Conservation (phyloP, 2,797 vertebrate species). For the Triplophysa bombifrons region DNA sequence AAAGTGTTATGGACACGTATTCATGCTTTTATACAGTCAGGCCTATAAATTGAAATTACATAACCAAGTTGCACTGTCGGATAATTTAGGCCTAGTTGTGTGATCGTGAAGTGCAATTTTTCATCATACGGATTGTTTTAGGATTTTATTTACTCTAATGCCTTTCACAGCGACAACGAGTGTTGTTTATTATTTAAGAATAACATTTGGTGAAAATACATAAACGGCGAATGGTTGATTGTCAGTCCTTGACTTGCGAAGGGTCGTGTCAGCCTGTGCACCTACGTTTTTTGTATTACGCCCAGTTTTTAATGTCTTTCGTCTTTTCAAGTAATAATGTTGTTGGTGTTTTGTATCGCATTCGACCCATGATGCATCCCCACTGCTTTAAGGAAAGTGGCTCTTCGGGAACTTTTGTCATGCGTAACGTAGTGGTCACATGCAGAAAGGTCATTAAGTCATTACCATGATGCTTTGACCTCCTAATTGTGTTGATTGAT, state of each 20-base stretch:
- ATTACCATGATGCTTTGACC: conserved; percentile 53
- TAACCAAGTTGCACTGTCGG: conserved; percentile 31
- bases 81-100: conserved; percentile 36
- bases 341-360: background rate
- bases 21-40: conserved; percentile 29
- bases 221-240: background rate
- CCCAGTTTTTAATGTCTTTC: background rate
- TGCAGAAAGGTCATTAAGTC: conserved; percentile 46
- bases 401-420: background rate
- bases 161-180: background rate
- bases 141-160: background rate
- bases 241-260: background rate
- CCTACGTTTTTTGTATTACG: background rate
- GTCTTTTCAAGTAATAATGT: background rate
- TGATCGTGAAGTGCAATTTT: conserved; percentile 7
- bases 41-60: conserved; percentile 43
- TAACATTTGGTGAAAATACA: background rate
- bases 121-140: conserved; percentile 1
- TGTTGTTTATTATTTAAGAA: background rate
- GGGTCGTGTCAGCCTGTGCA: conserved; percentile 18
- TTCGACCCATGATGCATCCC: background rate
- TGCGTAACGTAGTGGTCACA: conserved; percentile 28
- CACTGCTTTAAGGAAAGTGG: background rate
- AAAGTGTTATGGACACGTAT: conserved; percentile 32
- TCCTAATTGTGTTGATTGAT: conserved; percentile 54